phyloP scores from a whole-genome alignment of 1,140 invertebrate genomes.

The Forficula auricularia region DNA sequence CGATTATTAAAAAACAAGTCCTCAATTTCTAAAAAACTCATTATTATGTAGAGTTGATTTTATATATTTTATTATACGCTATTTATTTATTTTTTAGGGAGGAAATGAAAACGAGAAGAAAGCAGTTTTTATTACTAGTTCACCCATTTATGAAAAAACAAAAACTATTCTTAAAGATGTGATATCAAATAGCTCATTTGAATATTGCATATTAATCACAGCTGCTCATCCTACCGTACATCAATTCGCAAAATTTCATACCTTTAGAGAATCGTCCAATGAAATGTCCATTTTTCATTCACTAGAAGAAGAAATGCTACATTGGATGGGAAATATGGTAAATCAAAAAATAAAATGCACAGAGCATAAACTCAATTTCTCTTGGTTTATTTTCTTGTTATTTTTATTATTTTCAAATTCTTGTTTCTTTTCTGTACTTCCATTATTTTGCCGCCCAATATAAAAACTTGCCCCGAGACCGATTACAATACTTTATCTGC shows the following conservation, averaged over 20 bases:
- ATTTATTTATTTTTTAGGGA: conserved; percentile 19
- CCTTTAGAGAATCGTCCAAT: conserved; percentile 13
- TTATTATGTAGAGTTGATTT: no score
- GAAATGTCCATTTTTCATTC: conserved; percentile 24
- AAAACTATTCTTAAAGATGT: conserved; percentile 31
- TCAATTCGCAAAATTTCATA: conserved; percentile 18
- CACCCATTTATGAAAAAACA: conserved; percentile 29
- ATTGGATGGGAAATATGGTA: conserved; percentile 35
- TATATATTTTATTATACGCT: conserved; percentile 4
- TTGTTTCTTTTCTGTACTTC: no score
- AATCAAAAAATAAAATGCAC: conserved; percentile 18
- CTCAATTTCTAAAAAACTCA: no score
- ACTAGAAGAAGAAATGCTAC: conserved; percentile 28
- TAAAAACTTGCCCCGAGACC: no score
- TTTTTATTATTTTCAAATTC: no score
- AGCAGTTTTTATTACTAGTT: conserved; percentile 37
- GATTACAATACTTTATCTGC: no score
- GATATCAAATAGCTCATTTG: conserved; percentile 33
- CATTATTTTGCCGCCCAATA: no score
- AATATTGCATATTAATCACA: conserved; percentile 37
- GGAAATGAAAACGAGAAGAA: conserved; percentile 28
- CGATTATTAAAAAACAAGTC: no score
- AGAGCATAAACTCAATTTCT: no score
- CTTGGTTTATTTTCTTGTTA: no score
- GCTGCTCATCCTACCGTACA: conserved; percentile 28